These are phyloP conservation scores for Alfaro cultratus DNA, from an alignment of 2,797 vertebrate species.

Conservation along the genomic window DNA sequence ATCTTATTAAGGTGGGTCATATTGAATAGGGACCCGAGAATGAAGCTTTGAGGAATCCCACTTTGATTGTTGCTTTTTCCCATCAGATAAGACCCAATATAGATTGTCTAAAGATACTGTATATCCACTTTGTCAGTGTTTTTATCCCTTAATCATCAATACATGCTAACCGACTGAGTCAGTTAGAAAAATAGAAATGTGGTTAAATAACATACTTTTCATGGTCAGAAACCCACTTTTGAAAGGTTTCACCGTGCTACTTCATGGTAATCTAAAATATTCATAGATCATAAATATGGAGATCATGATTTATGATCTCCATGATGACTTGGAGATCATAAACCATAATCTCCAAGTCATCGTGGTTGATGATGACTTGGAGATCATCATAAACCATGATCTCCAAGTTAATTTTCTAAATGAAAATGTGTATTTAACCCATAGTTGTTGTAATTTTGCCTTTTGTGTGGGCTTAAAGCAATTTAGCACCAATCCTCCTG, in stretches of 20 bases:
- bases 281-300: neutral
- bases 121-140: neutral
- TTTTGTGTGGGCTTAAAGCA: constrained; percentile 59
- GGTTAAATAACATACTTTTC: neutral
- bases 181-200: neutral
- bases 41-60: neutral
- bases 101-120: neutral
- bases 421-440: constrained; percentile 49
- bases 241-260: constrained; percentile 11
- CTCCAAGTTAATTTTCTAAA: constrained; percentile 36
- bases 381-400: constrained; percentile 33
- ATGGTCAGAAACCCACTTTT: neutral
- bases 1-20: neutral
- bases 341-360: constrained; percentile 22
- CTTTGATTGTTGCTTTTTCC: neutral
- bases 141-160: neutral
- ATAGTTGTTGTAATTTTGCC: constrained; percentile 40
- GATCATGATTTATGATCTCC: no score
- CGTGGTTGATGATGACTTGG: no score
- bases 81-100: neutral
- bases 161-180: neutral
- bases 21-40: neutral
- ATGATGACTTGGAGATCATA: no score
- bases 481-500: constrained; percentile 67
- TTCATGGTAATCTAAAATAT: constrained; percentile 22